Percentiles rank a stretch among this genome's conserved stretches.
Evolutionary conservation across 1,140 invertebrate genomes (phyloP).

Genomic region (Dendrolimus punctatus): DNA sequence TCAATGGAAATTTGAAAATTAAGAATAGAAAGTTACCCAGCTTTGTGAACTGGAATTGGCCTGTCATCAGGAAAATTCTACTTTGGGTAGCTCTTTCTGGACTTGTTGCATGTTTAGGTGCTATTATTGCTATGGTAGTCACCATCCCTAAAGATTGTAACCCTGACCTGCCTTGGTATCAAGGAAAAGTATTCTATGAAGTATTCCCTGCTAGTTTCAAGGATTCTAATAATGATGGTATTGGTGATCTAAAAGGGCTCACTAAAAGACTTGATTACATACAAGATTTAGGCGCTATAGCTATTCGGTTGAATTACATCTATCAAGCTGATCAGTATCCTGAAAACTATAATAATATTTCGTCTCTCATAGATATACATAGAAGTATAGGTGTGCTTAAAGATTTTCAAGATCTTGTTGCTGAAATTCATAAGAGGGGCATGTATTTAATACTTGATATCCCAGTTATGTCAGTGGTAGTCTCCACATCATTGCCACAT

Average conservation of each 20-base stretch:
- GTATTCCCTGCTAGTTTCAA: constrained; percentile 87
- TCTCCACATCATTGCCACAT: constrained; percentile 37
- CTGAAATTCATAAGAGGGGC: constrained; percentile 75
- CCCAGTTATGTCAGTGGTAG: constrained; percentile 76
- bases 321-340: constrained; percentile 81
- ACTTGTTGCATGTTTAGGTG: constrained; percentile 77
- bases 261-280: constrained; percentile 79
- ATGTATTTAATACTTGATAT: constrained; percentile 84
- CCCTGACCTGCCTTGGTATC: constrained; percentile 82
- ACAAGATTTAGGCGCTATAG: constrained; percentile 76
- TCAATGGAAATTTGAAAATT: constrained; percentile 50
- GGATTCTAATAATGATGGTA: constrained; percentile 82
- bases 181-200: constrained; percentile 86
- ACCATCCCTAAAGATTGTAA: constrained; percentile 81
- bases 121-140: constrained; percentile 80
- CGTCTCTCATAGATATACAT: constrained; percentile 76
- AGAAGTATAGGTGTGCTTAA: constrained; percentile 75
- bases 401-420: constrained; percentile 77
- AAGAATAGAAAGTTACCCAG: constrained; percentile 60
- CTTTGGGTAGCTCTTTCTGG: constrained; percentile 81
- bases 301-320: constrained; percentile 82
- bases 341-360: constrained; percentile 77
- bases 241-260: constrained; percentile 82
- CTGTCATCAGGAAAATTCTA: constrained; percentile 79
- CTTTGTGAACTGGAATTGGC: constrained; percentile 89